Conservation (phyloP, 1,140 invertebrate species). For the Rhynchophorus ferrugineus region DNA sequence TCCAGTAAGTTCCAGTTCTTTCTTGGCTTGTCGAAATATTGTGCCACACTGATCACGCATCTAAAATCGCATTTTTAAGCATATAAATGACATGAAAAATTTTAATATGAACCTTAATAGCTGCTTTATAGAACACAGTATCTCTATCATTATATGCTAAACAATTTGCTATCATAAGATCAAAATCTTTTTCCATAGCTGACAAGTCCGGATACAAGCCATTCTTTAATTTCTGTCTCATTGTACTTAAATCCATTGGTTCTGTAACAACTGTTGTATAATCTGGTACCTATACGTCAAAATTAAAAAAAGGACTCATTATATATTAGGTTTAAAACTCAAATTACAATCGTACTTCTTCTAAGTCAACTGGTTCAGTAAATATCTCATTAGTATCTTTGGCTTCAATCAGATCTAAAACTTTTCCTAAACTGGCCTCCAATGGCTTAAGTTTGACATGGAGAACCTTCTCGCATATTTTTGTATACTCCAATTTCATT, state of each 20-base stretch:
- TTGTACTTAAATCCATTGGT: conserved; percentile 95
- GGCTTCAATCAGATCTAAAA: conserved; percentile 68
- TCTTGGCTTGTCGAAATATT: conserved; percentile 68
- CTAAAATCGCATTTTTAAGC: too few relatives aligned
- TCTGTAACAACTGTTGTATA: conserved; percentile 86
- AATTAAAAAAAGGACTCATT: neutral
- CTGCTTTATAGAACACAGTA: conserved; percentile 62
- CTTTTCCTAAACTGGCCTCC: conserved; percentile 63
- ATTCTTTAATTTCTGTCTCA: conserved; percentile 69
- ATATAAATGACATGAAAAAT: too few relatives aligned
- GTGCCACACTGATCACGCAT: conserved; percentile 77
- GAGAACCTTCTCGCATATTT: conserved; percentile 71
- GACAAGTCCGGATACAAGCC: conserved; percentile 71
- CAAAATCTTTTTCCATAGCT: conserved; percentile 82
- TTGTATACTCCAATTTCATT: conserved; percentile 81
- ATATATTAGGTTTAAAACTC: too few relatives aligned
- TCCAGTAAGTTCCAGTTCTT: conserved; percentile 64
- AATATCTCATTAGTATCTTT: conserved; percentile 85
- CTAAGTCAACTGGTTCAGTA: conserved; percentile 82
- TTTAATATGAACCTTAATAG: conserved; percentile 24
- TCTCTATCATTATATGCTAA: conserved; percentile 91
- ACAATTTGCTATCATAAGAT: conserved; percentile 92
- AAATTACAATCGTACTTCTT: conserved; percentile 59
- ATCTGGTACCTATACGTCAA: conserved; percentile 65
- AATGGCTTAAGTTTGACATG: conserved; percentile 77